Evolutionary conservation across 1,140 invertebrate species (phyloP).

Genomic region (Drosophila bipectinata): DNA sequence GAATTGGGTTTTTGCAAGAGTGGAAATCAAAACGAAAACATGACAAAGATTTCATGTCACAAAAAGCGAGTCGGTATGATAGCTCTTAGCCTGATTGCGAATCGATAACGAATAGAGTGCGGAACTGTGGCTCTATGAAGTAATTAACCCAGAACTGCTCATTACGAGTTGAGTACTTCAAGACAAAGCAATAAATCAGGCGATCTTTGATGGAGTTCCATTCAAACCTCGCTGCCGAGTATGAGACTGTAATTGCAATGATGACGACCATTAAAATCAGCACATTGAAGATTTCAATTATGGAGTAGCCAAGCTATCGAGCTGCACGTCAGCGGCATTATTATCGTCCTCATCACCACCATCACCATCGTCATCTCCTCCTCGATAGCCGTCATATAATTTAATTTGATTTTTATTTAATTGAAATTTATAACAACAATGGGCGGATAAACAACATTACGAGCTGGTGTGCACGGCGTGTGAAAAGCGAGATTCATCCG

Average conservation of each 20-base stretch:
- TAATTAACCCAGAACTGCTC: slow-evolving; percentile 56
- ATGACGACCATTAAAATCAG: slow-evolving; percentile 61
- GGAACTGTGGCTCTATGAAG: slow-evolving; percentile 30
- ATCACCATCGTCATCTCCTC: slow-evolving; percentile 42
- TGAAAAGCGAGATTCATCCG: slow-evolving; percentile 53
- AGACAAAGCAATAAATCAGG: slow-evolving; percentile 63
- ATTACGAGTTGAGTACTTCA: slow-evolving; percentile 28
- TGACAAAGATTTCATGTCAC: slow-evolving; percentile 48
- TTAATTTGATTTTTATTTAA: slow-evolving; percentile 76
- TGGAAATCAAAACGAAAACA: slow-evolving; percentile 60
- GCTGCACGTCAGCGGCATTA: slow-evolving; percentile 25
- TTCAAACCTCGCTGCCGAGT: background rate
- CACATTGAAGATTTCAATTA: slow-evolving; percentile 69
- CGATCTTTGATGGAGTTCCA: slow-evolving; percentile 38
- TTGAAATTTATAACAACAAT: slow-evolving; percentile 77
- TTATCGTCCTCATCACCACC: slow-evolving; percentile 9
- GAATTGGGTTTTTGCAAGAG: slow-evolving; percentile 61
- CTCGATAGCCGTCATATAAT: slow-evolving; percentile 66
- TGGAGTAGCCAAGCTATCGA: slow-evolving; percentile 18
- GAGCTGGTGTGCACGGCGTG: slow-evolving; percentile 18
- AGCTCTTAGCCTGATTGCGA: slow-evolving; percentile 67
- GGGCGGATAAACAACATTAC: slow-evolving; percentile 51
- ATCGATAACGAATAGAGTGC: slow-evolving; percentile 53
- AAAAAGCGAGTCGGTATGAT: slow-evolving; percentile 28
- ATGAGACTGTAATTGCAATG: slow-evolving; percentile 33